These are phyloP conservation scores for Euschistus heros DNA, from an alignment of 1,140 invertebrate genomes.

Conservation along the genomic window DNA sequence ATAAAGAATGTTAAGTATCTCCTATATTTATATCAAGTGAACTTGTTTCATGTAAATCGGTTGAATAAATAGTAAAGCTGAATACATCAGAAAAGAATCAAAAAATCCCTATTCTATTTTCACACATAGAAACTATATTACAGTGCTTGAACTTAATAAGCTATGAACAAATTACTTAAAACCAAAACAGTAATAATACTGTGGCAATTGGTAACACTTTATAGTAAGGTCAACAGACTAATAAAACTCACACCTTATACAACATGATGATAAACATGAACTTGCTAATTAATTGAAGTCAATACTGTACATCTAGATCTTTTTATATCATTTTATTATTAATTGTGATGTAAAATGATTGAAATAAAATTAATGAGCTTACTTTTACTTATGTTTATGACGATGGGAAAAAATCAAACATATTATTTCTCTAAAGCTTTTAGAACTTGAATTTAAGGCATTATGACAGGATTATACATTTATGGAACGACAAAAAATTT, in stretches of 20 bases:
- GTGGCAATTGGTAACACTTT: slow-evolving; percentile 11
- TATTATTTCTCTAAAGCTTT: no score
- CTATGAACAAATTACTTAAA: slow-evolving; percentile 15
- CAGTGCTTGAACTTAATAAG: slow-evolving; percentile 11
- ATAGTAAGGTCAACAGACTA: slow-evolving; percentile 10
- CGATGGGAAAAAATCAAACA: not conserved
- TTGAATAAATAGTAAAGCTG: slow-evolving; percentile 9
- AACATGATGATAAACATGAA: no score
- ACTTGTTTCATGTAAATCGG: not conserved
- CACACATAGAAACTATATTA: slow-evolving; percentile 15
- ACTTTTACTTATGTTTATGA: not conserved
- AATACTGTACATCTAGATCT: no score
- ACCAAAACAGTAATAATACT: slow-evolving; percentile 10
- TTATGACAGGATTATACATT: no score
- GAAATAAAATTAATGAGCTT: not conserved
- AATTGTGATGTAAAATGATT: not conserved
- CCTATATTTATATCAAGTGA: slow-evolving; percentile 1
- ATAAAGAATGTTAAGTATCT: slow-evolving; percentile 9
- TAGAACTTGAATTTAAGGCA: no score
- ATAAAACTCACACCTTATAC: slow-evolving; percentile 12
- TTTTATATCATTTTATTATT: no score
- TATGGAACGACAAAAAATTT: no score
- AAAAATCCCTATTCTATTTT: slow-evolving; percentile 7
- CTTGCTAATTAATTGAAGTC: no score
- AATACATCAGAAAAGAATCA: not conserved